Conservation (phyloP, 1,140 invertebrate genomes). For the Drosophila ercepeae region DNA sequence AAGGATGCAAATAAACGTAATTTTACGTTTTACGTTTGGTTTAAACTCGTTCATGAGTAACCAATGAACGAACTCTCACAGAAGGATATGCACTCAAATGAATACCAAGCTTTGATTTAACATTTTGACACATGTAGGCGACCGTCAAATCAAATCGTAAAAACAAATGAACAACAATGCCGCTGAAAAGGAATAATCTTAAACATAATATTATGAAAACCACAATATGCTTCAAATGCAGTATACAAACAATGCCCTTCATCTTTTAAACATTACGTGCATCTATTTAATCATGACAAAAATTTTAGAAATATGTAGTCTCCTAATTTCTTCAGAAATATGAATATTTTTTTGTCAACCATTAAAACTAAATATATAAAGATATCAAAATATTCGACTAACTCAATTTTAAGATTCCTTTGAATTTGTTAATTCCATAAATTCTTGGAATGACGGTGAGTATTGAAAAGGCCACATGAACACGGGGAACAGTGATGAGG, state of each 20-base stretch:
- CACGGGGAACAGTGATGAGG: not conserved
- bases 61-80: conserved; percentile 7
- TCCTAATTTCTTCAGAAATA: conserved; percentile 22
- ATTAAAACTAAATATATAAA: conserved; percentile 46
- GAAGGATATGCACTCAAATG: conserved; percentile 16
- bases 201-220: not conserved
- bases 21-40: conserved; percentile 25
- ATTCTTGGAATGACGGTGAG: conserved; percentile 20
- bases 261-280: conserved; percentile 17
- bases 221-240: conserved; percentile 2
- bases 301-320: conserved; percentile 42
- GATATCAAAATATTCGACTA: conserved; percentile 11
- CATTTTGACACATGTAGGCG: conserved; percentile 30
- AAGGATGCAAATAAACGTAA: conserved; percentile 9
- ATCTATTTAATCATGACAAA: conserved; percentile 47
- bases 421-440: conserved; percentile 1
- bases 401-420: conserved; percentile 15
- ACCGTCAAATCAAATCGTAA: conserved; percentile 24
- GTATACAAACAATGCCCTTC: conserved; percentile 1
- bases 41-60: conserved; percentile 7
- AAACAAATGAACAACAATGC: not conserved
- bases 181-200: conserved; percentile 13
- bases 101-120: conserved; percentile 26
- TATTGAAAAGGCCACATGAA: conserved; percentile 16
- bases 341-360: conserved; percentile 33